A percentile compares a stretch with the other conserved stretches of the same genome.
Conservation (phyloP, 2,113 vertebrate species). For the Todiramphus chloris region DNA sequence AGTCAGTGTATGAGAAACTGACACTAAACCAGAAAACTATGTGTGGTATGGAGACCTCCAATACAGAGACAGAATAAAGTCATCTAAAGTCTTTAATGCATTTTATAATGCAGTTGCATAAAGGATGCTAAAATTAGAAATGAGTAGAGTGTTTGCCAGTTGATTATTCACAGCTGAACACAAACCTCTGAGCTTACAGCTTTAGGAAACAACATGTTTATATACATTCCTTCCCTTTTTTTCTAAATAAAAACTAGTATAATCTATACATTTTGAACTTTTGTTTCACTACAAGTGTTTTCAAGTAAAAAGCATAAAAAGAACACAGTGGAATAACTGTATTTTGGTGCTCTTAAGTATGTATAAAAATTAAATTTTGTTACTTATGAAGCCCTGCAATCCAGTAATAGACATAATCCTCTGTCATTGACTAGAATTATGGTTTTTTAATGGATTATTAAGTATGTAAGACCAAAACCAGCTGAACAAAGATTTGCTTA, state of each 20-base stretch:
- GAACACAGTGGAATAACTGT: background rate
- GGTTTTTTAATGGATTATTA: background rate
- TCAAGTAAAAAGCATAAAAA: background rate
- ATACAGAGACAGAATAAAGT: background rate
- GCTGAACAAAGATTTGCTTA: background rate
- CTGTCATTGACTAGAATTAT: background rate
- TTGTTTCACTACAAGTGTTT: background rate
- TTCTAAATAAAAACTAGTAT: background rate
- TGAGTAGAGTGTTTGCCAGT: background rate
- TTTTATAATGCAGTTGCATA: background rate
- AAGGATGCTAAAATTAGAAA: background rate
- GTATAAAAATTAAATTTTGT: background rate
- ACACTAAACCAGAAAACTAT: background rate
- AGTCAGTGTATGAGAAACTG: background rate
- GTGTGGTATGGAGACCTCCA: background rate
- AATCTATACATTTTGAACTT: background rate
- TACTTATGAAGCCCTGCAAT: background rate
- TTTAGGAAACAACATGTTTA: background rate
- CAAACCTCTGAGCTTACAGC: background rate
- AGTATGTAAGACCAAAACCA: background rate
- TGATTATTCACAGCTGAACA: conserved; percentile 20
- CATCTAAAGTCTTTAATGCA: background rate
- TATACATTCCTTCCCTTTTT: background rate
- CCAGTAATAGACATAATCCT: background rate
- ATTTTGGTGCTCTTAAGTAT: background rate